A percentile compares a stretch with the other conserved stretches of the same genome.
Evolutionary conservation across 1,140 invertebrate genomes (phyloP).

Genomic region (Eueides isabella): DNA sequence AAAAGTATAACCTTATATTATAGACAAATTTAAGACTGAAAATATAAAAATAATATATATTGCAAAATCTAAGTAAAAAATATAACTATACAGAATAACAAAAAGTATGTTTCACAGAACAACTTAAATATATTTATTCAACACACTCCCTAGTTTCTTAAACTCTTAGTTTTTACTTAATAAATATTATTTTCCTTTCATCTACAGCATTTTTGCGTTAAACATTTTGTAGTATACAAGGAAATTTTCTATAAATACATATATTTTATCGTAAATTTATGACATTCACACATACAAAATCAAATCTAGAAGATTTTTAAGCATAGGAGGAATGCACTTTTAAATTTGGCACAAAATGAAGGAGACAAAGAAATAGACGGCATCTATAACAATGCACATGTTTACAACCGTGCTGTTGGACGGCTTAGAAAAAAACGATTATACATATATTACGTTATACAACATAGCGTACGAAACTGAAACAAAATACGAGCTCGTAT

Average conservation of each 20-base stretch:
- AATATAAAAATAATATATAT: constrained; percentile 5
- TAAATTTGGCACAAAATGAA: constrained; percentile 44
- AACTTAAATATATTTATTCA: neutral
- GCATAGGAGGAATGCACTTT: neutral
- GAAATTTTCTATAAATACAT: neutral
- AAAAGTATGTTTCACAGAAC: neutral
- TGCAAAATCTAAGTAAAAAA: neutral
- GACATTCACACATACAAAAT: neutral
- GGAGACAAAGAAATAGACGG: constrained; percentile 33
- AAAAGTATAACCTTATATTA: neutral
- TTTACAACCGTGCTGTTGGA: constrained; percentile 44
- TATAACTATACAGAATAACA: neutral
- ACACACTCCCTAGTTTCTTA: neutral
- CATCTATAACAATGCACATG: constrained; percentile 35
- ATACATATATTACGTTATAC: constrained; percentile 9
- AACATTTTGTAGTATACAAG: neutral
- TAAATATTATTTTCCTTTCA: constrained; percentile 10
- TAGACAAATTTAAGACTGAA: neutral
- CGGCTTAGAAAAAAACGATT: constrained; percentile 38
- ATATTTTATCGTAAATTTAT: neutral
- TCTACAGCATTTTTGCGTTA: neutral
- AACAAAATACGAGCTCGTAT: no score
- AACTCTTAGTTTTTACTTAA: neutral
- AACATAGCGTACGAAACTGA: neutral
- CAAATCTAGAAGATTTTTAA: constrained; percentile 7